Conservation (phyloP, 2,888 invertebrate genomes). For the Drosophila lutescens region DNA sequence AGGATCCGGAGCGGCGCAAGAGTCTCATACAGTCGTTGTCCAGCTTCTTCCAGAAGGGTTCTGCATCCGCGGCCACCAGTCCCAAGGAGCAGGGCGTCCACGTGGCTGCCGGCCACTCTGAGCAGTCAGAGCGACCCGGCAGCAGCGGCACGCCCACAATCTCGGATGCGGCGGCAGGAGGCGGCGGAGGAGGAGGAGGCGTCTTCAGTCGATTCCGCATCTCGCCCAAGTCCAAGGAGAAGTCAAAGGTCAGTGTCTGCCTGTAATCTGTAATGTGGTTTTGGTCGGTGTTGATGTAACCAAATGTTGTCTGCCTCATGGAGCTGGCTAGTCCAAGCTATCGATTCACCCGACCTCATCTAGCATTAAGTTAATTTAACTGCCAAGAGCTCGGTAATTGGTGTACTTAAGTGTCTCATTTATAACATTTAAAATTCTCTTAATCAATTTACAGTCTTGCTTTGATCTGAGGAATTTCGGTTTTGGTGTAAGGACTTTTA, state of each 20-base stretch:
- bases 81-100: slow-evolving; percentile 73
- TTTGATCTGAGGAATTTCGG: slow-evolving; percentile 86
- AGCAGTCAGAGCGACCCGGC: slow-evolving; percentile 87
- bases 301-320: slow-evolving; percentile 15
- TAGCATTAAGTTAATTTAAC: slow-evolving; percentile 9
- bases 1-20: slow-evolving; percentile 90
- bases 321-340: slow-evolving; percentile 8
- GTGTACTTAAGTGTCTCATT: slow-evolving; percentile 43
- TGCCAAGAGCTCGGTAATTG: slow-evolving; percentile 15
- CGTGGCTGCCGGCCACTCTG: slow-evolving; percentile 85
- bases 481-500: slow-evolving; percentile 83
- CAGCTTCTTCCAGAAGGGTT: slow-evolving; percentile 91
- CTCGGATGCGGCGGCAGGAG: slow-evolving; percentile 61
- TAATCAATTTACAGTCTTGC: slow-evolving; percentile 86
- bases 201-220: slow-evolving; percentile 87
- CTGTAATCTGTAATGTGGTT: slow-evolving; percentile 1
- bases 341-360: slow-evolving; percentile 12
- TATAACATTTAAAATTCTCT: slow-evolving; percentile 53
- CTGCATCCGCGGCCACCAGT: slow-evolving; percentile 45
- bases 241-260: slow-evolving; percentile 86
- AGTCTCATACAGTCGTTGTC: slow-evolving; percentile 94
- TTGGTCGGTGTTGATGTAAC: slow-evolving; percentile 9
- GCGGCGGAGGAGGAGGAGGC: slow-evolving; percentile 65
- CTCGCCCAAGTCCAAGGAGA: slow-evolving; percentile 87
- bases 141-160: slow-evolving; percentile 77